These are phyloP conservation scores for Anser brachyrhynchus DNA, from an alignment of 2,113 vertebrate genomes.

Conservation along the genomic window DNA sequence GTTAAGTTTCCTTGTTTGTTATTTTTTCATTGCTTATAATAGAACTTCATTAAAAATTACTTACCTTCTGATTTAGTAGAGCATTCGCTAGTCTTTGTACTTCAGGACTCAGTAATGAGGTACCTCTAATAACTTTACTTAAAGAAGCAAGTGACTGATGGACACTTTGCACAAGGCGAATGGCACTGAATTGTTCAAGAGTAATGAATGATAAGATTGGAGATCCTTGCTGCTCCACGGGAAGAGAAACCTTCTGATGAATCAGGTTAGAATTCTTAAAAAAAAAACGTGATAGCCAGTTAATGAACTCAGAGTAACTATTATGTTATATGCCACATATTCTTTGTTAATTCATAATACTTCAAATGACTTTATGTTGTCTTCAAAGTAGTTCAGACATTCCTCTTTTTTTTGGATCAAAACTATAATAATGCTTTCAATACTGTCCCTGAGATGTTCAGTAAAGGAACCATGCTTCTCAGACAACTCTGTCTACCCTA, in stretches of 20 bases:
- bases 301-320: background rate
- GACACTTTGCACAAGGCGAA: constrained; percentile 90
- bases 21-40: background rate
- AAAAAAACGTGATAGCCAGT: background rate
- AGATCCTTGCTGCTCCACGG: constrained; percentile 85
- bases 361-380: background rate
- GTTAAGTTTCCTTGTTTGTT: background rate
- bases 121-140: constrained; percentile 96
- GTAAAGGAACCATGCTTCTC: background rate
- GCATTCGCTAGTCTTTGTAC: constrained; percentile 91
- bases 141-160: constrained; percentile 95
- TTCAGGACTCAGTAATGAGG: constrained; percentile 87
- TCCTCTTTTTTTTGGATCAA: background rate
- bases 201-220: constrained; percentile 89
- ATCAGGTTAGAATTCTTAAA: constrained; percentile 91
- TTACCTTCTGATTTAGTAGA: constrained; percentile 95
- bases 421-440: background rate
- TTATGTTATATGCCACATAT: background rate
- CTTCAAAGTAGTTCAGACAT: background rate
- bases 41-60: background rate
- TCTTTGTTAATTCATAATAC: background rate
- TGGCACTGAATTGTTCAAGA: constrained; percentile 91
- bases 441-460: background rate
- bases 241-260: constrained; percentile 90
- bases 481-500: background rate